Evolutionary conservation across 2,797 vertebrate species (phyloP).

Genomic region (Cichlasoma orientale): DNA sequence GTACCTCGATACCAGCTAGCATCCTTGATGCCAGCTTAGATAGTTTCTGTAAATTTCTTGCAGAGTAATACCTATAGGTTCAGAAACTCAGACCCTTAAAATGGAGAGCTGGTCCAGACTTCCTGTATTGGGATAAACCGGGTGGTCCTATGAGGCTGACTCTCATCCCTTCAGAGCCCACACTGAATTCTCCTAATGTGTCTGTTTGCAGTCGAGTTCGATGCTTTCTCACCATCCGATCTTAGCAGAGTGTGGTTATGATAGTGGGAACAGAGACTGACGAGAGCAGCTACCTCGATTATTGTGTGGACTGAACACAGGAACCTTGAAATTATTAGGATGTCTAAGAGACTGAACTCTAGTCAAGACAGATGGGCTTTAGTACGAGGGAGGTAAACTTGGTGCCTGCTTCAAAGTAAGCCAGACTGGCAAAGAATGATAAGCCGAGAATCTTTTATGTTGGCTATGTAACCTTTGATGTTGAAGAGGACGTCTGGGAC

Average conservation of each 20-base stretch:
- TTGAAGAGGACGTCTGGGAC: not conserved
- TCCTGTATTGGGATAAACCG: no score
- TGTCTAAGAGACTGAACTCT: not conserved
- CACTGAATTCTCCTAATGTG: not conserved
- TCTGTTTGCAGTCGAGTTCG: not conserved
- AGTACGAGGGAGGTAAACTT: not conserved
- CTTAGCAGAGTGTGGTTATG: not conserved
- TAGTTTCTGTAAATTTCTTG: no score
- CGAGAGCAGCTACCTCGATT: not conserved
- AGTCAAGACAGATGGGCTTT: not conserved
- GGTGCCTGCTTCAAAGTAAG: not conserved
- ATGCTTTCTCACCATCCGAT: not conserved
- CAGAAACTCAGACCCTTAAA: no score
- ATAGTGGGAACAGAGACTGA: not conserved
- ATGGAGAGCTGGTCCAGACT: no score
- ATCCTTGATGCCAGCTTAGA: no score
- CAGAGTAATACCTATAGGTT: no score
- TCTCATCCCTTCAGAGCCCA: not conserved
- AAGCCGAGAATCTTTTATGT: not conserved
- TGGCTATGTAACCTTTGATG: not conserved
- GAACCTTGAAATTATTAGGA: not conserved
- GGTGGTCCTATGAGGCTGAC: not conserved
- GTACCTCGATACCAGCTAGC: no score
- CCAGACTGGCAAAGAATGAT: not conserved
- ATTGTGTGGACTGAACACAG: not conserved